Base-by-base conservation (phyloP, 1,140 invertebrate genomes). In the Drosophila mauritiana region DNA sequence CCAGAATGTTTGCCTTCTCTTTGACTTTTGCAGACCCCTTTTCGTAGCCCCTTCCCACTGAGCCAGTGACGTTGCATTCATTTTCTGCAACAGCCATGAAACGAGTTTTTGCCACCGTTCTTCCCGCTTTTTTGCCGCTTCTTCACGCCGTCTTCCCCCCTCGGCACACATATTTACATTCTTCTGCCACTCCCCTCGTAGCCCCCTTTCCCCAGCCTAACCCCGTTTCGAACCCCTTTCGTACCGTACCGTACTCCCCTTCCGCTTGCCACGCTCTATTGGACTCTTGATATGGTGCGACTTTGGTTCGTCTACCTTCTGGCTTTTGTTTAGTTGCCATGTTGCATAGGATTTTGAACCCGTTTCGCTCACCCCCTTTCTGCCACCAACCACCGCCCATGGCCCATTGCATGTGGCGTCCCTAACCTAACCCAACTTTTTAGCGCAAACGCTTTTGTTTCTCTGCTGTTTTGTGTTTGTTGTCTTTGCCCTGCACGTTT, bases 301-400 rank as follows among this genome's bases (percentile, higher is more conserved):
- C 82, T 86, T 86, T 85, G 64, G 83, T 88, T 86, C 76, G 67
- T 86, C 82, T 88, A 85, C 77, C 81, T 85, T 85, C 58, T 69
- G 59, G 46, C 58, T 80, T 73, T 84, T 90, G 62, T 80, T 84
- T 75, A 58, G 85, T 90, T 78, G 77, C 80, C 85, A 89, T 90
- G 85, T 90, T 85, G 81, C 81, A 90, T 90, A 90, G 86, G 86
- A 90, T 90, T 90, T 90, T 90, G 86, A 90, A 90, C 86, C 79
- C 86, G 88, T 90, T 81, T 85, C 76, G 73, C 64, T 37, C 52
- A 37, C 62, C 51, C 42, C 45, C 39, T 22, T 25, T 20, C 8
- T 8, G 20, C 42, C 10, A 37, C 12, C 13, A 22, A 45, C 46
- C 20, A 2, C 46, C 52, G 37, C 53, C 22, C 53, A 43, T 57